Conservation (phyloP, 2,113 vertebrate genomes). For the Genyomyrus donnyi region DNA sequence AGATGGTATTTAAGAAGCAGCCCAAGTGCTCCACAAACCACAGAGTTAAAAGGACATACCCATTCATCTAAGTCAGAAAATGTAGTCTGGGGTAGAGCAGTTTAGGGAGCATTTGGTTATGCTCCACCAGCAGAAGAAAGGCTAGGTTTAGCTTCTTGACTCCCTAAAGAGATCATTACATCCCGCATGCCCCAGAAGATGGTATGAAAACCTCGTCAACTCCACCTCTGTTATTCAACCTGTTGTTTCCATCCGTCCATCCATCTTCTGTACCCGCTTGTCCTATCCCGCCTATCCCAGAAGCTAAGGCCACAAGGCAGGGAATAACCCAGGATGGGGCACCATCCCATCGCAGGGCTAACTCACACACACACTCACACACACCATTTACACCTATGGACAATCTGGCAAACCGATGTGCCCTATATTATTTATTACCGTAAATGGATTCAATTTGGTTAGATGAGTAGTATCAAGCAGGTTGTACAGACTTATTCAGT, state of each 20-base stretch:
- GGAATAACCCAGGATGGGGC: background rate
- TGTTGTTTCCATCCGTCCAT: background rate
- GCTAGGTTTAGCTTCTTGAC: background rate
- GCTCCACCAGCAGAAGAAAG: background rate
- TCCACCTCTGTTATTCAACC: background rate
- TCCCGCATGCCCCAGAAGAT: background rate
- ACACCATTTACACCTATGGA: background rate
- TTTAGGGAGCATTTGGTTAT: background rate
- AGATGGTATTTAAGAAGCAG: background rate
- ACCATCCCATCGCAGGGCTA: background rate
- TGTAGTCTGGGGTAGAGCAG: background rate
- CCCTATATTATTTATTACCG: background rate
- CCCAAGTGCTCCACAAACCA: background rate
- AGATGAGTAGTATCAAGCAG: background rate
- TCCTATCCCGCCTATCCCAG: background rate
- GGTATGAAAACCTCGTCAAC: background rate
- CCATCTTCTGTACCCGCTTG: background rate
- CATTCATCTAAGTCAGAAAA: background rate
- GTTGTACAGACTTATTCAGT: background rate
- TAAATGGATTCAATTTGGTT: background rate
- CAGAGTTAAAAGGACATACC: background rate
- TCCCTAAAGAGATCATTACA: background rate
- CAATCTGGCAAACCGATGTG: background rate
- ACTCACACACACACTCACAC: background rate
- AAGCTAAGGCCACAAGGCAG: background rate